A percentile compares a stretch with the other conserved stretches of the same genome.
Conservation (phyloP, 2,888 invertebrate species). For the Lycia hirtaria region DNA sequence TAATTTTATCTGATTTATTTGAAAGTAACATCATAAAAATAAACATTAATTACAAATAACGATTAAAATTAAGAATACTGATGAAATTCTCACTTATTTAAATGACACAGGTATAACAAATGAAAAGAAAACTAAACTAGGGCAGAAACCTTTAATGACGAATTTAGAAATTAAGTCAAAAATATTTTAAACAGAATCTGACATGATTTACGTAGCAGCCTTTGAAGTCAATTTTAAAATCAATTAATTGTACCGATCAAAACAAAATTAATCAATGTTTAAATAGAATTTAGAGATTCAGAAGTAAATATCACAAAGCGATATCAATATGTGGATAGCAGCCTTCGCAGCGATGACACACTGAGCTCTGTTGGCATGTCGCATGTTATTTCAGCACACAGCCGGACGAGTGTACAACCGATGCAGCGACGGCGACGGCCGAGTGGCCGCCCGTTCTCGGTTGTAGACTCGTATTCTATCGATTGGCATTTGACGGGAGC, state of each 20-base stretch:
- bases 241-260: too few relatives aligned
- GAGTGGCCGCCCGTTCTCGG: constrained; percentile 53
- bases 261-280: too few relatives aligned
- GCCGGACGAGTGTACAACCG: constrained; percentile 58
- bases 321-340: constrained; percentile 15
- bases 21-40: neutral
- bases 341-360: constrained; percentile 27
- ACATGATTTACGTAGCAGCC: constrained; percentile 27
- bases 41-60: constrained; percentile 1
- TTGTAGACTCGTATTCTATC: constrained; percentile 73
- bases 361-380: constrained; percentile 46
- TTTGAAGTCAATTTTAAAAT: too few relatives aligned
- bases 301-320: neutral
- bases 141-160: neutral
- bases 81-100: constrained; percentile 37
- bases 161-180: neutral
- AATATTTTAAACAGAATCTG: neutral
- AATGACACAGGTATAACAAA: neutral
- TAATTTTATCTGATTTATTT: neutral
- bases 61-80: constrained; percentile 56
- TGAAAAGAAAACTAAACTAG: neutral
- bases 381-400: constrained; percentile 40
- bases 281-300: neutral
- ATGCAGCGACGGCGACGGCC: constrained; percentile 48
- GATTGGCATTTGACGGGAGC: constrained; percentile 76